Evolutionary conservation across 1,140 invertebrate species (phyloP).

Genomic region (Trichoplusia ni): DNA sequence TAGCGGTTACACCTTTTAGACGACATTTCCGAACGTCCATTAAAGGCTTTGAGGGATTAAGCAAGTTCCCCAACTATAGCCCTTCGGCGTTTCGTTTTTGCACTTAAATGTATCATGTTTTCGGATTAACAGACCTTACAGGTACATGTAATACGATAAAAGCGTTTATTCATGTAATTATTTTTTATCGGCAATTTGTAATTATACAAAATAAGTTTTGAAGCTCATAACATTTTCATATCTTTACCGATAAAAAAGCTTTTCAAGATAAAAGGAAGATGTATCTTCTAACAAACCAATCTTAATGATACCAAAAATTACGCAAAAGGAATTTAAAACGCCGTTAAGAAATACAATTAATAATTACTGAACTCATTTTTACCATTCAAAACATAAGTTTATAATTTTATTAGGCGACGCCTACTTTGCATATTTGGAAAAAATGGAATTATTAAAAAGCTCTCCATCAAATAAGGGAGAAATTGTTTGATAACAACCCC

Average conservation of each 20-base stretch:
- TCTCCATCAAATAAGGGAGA: constrained; percentile 44
- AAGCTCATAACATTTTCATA: too few relatives aligned
- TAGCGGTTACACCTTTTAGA: constrained; percentile 55
- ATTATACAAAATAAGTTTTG: too few relatives aligned
- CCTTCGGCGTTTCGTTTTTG: constrained; percentile 43
- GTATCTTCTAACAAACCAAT: too few relatives aligned
- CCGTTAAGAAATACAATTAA: too few relatives aligned
- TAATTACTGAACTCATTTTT: not conserved
- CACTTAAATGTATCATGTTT: constrained; percentile 34
- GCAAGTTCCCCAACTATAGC: constrained; percentile 43
- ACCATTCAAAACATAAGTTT: not conserved
- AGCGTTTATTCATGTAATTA: constrained; percentile 11
- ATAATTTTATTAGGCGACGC: not conserved
- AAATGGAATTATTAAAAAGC: constrained; percentile 30
- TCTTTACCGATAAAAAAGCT: too few relatives aligned
- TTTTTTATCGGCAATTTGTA: not conserved
- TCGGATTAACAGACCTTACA: not conserved
- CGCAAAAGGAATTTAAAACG: too few relatives aligned
- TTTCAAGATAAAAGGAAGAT: too few relatives aligned
- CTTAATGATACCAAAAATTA: too few relatives aligned
- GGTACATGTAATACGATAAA: too few relatives aligned
- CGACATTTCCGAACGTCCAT: constrained; percentile 59
- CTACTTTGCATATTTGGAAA: not conserved
- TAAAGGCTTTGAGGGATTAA: constrained; percentile 67
- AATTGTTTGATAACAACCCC: constrained; percentile 56